phyloP scores from a whole-genome alignment of 1,140 invertebrate species.

The Aphelinus atriplicis region DNA sequence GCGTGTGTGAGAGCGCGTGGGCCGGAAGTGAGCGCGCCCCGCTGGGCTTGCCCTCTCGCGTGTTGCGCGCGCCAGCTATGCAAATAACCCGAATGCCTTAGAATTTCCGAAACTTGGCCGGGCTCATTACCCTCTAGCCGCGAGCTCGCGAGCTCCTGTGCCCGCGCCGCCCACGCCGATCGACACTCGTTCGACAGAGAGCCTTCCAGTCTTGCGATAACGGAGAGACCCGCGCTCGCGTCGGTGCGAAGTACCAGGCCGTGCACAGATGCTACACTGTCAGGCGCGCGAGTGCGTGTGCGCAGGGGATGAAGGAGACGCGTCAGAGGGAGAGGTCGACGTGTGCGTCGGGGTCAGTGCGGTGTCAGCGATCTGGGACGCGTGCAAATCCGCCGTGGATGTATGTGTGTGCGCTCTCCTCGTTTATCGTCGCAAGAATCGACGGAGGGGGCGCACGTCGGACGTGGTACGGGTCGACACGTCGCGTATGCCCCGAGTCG shows the following conservation, averaged over 20 bases:
- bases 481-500: neutral
- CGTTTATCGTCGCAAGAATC: neutral
- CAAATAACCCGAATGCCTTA: too few species aligned
- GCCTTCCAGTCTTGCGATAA: too few species aligned
- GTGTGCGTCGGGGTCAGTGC: neutral
- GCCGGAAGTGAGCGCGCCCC: too few species aligned
- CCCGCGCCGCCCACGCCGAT: too few species aligned
- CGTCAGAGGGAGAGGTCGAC: neutral
- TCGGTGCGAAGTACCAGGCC: neutral
- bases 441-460: neutral
- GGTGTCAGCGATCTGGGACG: too few species aligned
- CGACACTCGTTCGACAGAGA: too few species aligned
- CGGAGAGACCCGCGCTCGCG: neutral
- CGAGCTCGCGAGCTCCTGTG: too few species aligned
- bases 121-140: too few species aligned
- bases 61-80: too few species aligned
- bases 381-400: neutral
- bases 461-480: neutral
- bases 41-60: too few species aligned
- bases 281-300: neutral
- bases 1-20: too few species aligned
- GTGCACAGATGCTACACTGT: neutral
- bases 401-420: neutral
- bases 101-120: too few species aligned
- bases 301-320: neutral